phyloP scores from a whole-genome alignment of 2,797 vertebrate genomes.

The Xiphorhynchus erythropygius region DNA sequence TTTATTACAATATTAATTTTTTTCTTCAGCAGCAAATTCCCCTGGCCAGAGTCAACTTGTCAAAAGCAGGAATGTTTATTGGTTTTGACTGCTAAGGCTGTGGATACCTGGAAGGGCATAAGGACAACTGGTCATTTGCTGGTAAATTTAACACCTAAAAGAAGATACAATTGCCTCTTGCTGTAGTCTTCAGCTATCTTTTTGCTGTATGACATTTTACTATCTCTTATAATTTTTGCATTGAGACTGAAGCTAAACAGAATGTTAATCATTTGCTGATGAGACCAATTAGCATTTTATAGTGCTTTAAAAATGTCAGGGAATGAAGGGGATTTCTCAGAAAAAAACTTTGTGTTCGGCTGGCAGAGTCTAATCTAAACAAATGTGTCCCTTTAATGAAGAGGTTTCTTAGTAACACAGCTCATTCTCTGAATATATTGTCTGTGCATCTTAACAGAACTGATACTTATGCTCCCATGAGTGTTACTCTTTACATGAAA shows the following conservation, averaged over 20 bases:
- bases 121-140: neutral
- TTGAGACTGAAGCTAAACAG: slow-evolving; percentile 16
- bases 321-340: slow-evolving; percentile 22
- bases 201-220: slow-evolving; percentile 1
- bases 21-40: neutral
- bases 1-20: neutral
- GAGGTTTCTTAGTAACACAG: slow-evolving; percentile 1
- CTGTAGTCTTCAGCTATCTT: neutral
- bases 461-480: neutral
- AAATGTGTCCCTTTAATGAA: slow-evolving; percentile 36
- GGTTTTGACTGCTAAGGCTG: neutral
- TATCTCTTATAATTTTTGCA: neutral
- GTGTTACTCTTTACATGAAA: slow-evolving; percentile 10
- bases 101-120: neutral
- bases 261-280: slow-evolving; percentile 29
- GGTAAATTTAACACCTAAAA: neutral
- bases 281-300: slow-evolving; percentile 46
- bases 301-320: slow-evolving; percentile 49
- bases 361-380: slow-evolving; percentile 27
- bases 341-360: slow-evolving; percentile 21
- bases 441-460: neutral
- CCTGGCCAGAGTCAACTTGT: neutral
- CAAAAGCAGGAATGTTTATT: neutral
- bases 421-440: neutral
- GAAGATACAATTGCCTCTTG: neutral